Percentiles rank a stretch among this genome's conserved stretches.
These are phyloP conservation scores for Rhinoptilus africanus DNA, from an alignment of 2,113 vertebrate genomes.

Conservation along the genomic window DNA sequence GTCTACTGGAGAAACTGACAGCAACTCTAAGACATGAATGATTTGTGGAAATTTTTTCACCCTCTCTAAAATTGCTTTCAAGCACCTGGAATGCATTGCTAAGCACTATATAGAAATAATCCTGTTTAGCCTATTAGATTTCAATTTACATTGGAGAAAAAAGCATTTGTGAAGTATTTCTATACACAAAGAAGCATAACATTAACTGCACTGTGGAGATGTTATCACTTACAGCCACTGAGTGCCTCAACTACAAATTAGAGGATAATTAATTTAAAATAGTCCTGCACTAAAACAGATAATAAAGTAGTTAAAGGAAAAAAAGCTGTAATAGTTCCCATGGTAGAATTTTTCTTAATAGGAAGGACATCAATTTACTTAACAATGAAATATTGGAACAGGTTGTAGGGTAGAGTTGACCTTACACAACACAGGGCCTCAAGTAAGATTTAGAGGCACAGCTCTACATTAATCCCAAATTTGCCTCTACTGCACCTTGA, in stretches of 20 bases:
- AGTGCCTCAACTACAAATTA: constrained; percentile 30
- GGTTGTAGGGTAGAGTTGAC: neutral
- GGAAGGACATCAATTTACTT: neutral
- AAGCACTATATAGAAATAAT: neutral
- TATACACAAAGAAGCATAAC: neutral
- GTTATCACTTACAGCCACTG: neutral
- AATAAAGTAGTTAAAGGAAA: neutral
- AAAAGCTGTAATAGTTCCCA: constrained; percentile 41
- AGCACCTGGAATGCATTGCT: neutral
- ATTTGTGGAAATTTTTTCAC: neutral
- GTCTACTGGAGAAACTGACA: neutral
- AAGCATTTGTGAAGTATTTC: constrained; percentile 38
- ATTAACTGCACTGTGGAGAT: constrained; percentile 10
- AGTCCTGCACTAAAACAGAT: neutral
- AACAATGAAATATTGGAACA: neutral
- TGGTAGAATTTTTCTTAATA: neutral
- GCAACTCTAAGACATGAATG: neutral
- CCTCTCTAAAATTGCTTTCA: neutral
- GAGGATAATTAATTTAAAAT: constrained; percentile 57
- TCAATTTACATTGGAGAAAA: constrained; percentile 37
- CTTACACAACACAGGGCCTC: neutral
- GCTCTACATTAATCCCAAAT: neutral
- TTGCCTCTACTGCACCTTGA: neutral
- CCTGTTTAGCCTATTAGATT: constrained; percentile 31
- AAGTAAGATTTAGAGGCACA: neutral